A percentile compares a stretch with the other conserved stretches of the same genome.
These are phyloP conservation scores for Parauchenoglanis punctatus DNA, from an alignment of 2,797 vertebrate genomes.

Conservation along the genomic window DNA sequence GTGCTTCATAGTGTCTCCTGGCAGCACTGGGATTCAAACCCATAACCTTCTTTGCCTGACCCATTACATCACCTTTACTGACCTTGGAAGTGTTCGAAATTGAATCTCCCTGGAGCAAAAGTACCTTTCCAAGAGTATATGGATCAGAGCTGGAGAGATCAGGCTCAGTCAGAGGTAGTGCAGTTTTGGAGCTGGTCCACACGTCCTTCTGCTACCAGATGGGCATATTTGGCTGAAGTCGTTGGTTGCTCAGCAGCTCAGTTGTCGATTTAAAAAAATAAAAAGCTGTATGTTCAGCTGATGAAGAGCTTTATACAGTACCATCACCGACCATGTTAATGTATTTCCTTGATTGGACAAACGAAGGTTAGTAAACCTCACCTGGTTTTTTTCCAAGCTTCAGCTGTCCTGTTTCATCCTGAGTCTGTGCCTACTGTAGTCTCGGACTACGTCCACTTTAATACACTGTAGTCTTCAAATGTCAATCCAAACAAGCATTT, in stretches of 20 bases:
- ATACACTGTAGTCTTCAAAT: too few species aligned
- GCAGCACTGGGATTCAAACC: neutral
- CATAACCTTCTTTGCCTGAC: neutral
- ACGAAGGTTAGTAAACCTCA: neutral
- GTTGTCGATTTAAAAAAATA: neutral
- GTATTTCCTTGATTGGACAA: neutral
- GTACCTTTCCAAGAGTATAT: neutral
- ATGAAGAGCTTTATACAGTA: neutral
- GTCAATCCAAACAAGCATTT: too few species aligned
- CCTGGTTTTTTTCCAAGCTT: neutral
- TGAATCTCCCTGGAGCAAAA: neutral
- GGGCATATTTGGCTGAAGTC: neutral
- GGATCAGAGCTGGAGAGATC: neutral
- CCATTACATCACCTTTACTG: neutral
- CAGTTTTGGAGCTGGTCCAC: neutral
- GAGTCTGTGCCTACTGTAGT: neutral
- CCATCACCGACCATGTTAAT: neutral
- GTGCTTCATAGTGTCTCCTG: neutral
- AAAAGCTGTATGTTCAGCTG: neutral
- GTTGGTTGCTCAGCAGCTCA: neutral
- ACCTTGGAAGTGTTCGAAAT: constrained; percentile 7
- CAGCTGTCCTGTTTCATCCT: neutral
- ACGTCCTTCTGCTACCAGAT: neutral
- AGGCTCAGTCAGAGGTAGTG: neutral
- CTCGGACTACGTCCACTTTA: neutral